A percentile compares a stretch with the other conserved stretches of the same genome.
Evolutionary conservation across 2,797 vertebrate species (phyloP).

Genomic region (Argya squamiceps): DNA sequence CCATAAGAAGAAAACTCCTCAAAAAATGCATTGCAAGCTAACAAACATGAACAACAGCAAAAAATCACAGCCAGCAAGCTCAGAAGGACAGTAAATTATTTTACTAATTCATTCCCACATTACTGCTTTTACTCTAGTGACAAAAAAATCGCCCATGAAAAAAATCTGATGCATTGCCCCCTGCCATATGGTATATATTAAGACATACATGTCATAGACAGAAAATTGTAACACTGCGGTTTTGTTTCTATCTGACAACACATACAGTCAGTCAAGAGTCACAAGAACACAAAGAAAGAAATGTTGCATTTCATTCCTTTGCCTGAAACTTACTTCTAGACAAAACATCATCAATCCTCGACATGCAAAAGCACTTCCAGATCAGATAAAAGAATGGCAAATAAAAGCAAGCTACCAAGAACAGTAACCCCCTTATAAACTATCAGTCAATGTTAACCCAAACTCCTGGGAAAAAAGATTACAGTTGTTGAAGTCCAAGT

Average conservation of each 20-base stretch:
- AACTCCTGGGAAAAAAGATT: background rate
- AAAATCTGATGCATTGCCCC: background rate
- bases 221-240: conserved; percentile 29
- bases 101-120: conserved; percentile 4
- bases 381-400: background rate
- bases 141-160: background rate
- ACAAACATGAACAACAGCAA: background rate
- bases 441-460: background rate
- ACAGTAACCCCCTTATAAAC: background rate
- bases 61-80: background rate
- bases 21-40: background rate
- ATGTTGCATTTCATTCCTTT: background rate
- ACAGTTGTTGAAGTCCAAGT: background rate
- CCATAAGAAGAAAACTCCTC: background rate
- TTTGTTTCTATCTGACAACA: conserved; percentile 47
- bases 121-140: conserved; percentile 30
- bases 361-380: background rate
- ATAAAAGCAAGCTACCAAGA: background rate
- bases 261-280: conserved; percentile 6
- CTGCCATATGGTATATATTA: conserved; percentile 44
- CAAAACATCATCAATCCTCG: background rate
- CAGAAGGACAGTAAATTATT: conserved; percentile 25
- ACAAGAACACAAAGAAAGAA: conserved; percentile 17
- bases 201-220: conserved; percentile 7
- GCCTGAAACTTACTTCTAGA: background rate